Base-by-base conservation (phyloP, 2,888 invertebrate genomes). In the Caenorhabditis japonica region DNA sequence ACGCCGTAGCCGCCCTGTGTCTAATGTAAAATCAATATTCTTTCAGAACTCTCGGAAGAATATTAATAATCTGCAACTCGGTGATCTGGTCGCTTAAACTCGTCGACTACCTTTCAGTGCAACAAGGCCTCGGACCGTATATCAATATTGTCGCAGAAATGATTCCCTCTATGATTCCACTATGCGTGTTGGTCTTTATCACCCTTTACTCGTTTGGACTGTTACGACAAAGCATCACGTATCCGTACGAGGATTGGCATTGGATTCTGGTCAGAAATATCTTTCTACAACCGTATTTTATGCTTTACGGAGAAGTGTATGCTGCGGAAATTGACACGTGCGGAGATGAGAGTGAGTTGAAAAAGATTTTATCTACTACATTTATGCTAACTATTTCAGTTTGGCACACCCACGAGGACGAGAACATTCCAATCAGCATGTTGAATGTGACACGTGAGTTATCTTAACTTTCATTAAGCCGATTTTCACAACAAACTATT, bases 111-210 rank as follows among this genome's bases (percentile, higher is more conserved):
- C 91, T 97, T 85, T 94, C 95, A 64, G 96, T 97, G 82, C 96
- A 96, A 90, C 96, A 96, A 90, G 95, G 95, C 90, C 88, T 91
- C 19, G 91, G 97, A 90, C 97, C 97, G 70, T 91, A 97, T 88
- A 95, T 99, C 77, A 96, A 95, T 70, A 99, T 99, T 94, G 96
- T 97, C 92, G 95, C 95, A 44, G 96, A 97, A 91, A 96, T 97
- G 96, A 76, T 90, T 44, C 87, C 89, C 10, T 95, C 97, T 88
- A 97, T 97, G 96, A 93, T 95, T 87, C 95, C 96, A 89, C 96
- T 97, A 89, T 94, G 97, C 78, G 94, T 96, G 77, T 92, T 99
- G 70, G 92, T 99, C 88, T 90, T 94, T 80, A 94, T 99, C 71
- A 95, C 97, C 64, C 91, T 99, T 82, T 94, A 96, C 92, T 94